phyloP scores from a whole-genome alignment of 2,113 vertebrate species.

The Crotalus tigris region DNA sequence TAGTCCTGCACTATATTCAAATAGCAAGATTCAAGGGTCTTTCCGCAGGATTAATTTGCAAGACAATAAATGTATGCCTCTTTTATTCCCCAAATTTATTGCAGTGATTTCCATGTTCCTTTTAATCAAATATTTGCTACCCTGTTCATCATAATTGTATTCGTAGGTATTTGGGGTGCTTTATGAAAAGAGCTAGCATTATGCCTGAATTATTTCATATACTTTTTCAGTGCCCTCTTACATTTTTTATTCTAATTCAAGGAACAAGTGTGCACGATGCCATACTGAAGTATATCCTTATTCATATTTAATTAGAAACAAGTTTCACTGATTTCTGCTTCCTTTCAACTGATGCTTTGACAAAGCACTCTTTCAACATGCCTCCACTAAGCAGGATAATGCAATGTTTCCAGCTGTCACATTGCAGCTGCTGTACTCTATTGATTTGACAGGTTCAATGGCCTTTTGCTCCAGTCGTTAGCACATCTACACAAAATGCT shows the following conservation, averaged over 20 bases:
- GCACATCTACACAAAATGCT: neutral
- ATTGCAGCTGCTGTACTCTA: neutral
- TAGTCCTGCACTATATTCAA: neutral
- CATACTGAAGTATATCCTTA: neutral
- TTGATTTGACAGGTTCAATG: neutral
- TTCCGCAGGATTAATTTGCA: neutral
- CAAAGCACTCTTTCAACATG: neutral
- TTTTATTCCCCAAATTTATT: neutral
- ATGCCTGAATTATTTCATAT: neutral
- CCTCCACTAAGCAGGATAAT: neutral
- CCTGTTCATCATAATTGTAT: neutral
- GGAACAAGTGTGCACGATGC: neutral
- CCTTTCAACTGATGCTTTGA: neutral
- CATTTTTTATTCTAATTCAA: neutral
- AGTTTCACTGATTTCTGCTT: neutral
- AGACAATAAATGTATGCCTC: neutral
- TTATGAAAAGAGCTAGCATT: neutral
- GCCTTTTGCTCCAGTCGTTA: neutral
- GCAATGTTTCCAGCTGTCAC: neutral
- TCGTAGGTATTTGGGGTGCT: neutral
- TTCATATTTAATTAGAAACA: neutral
- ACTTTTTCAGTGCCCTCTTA: neutral
- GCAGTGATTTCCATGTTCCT: neutral
- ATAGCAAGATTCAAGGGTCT: neutral
- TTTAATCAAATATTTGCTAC: neutral